Evolutionary conservation across 1,140 invertebrate species (phyloP), one percentile per base, ranked within the genome.

Genomic region (Caenorhabditis brenneri): DNA sequence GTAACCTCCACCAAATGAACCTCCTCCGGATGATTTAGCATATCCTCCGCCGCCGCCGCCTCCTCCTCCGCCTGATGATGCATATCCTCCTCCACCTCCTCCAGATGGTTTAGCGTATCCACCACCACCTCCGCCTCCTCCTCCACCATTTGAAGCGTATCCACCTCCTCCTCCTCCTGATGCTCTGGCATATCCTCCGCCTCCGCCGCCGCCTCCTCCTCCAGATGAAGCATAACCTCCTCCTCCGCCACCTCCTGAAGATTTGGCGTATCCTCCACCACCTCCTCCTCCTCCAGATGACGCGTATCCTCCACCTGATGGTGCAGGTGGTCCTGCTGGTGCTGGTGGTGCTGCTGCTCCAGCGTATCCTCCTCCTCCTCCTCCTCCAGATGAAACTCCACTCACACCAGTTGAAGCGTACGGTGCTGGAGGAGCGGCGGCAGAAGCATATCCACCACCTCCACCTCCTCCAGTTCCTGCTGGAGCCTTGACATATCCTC

Each of bases 301-400:
- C n/a, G n/a, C n/a, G n/a, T n/a, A n/a, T n/a, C n/a, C n/a, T n/a
- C 53, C 53, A 27, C 53, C 53, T 10, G 58, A 65, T 65, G 58
- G 55, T 16, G 10, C n/a, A 58, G 24, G 12, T 19, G 10, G n/a
- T 29, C 22, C 55, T 58, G 0, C n/a, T n/a, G n/a, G n/a, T n/a
- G n/a, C n/a, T n/a, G n/a, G n/a, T n/a, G n/a, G n/a, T n/a, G n/a
- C n/a, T n/a, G n/a, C n/a, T n/a, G n/a, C 65, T n/a, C 65, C 36
- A 24, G 65, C 29, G 31, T 33, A 65, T 65, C 58, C 65, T 12
- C 65, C 65, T 24, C 65, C 65, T 7, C 65, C 65, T 74, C 65
- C 65, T 42, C 65, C 65, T 22, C 19, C 53, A 58, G 53, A 29
- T 7, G 24, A 39, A 7, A 33, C 65, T 46, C 65, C 65, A 46